phyloP scores from a whole-genome alignment of 2,113 vertebrate genomes.

The Aleadryas rufinucha region DNA sequence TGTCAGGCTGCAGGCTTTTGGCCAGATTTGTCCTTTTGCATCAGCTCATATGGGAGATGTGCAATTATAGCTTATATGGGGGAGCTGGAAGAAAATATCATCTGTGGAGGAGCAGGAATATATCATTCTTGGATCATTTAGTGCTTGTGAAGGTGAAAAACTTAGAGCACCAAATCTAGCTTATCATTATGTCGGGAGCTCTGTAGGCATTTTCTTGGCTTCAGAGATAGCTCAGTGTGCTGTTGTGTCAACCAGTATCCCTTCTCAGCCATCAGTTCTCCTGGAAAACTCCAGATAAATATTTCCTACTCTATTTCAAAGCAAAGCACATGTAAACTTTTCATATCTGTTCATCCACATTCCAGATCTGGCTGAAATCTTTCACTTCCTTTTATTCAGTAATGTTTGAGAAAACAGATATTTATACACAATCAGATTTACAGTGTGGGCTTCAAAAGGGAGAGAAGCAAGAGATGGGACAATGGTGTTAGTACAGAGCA shows the following conservation, averaged over 20 bases:
- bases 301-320: constrained; percentile 29
- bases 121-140: constrained; percentile 23
- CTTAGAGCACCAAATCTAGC: neutral
- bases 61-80: constrained; percentile 11
- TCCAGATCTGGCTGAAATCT: neutral
- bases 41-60: neutral
- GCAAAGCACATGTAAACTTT: neutral
- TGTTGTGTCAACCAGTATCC: neutral
- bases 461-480: neutral
- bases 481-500: neutral
- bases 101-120: constrained; percentile 23
- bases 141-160: constrained; percentile 31
- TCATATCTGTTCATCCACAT: neutral
- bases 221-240: neutral
- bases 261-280: neutral
- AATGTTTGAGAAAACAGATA: neutral
- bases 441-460: neutral
- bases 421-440: neutral
- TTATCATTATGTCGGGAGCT: neutral
- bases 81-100: constrained; percentile 28
- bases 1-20: neutral
- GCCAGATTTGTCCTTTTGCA: constrained; percentile 25
- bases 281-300: neutral
- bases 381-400: constrained; percentile 38
- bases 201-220: neutral